Percentiles rank a stretch among this genome's conserved stretches.
Conservation (phyloP, 2,888 invertebrate species). For the Spilosoma lubricipeda region DNA sequence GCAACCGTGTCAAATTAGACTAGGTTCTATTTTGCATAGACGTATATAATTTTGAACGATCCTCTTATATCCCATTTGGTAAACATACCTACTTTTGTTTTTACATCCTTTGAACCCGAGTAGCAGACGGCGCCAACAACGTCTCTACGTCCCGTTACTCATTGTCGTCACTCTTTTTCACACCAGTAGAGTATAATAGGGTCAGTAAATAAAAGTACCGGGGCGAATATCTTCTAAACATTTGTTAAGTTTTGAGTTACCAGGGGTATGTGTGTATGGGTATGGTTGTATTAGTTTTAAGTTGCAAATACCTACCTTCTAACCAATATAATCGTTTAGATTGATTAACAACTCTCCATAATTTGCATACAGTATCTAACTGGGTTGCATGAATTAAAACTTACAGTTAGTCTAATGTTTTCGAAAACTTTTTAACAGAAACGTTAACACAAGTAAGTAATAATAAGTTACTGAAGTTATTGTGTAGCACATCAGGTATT, state of each 20-base stretch:
- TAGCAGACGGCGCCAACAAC: neutral
- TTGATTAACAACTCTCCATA: conserved; percentile 23
- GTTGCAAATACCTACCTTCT: conserved; percentile 8
- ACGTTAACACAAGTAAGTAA: neutral
- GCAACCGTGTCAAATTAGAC: neutral
- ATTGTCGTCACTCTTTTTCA: conserved; percentile 45
- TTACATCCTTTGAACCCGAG: conserved; percentile 40
- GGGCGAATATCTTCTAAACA: too few species aligned
- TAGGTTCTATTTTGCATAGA: neutral
- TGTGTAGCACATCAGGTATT: neutral
- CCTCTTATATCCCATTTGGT: conserved; percentile 8
- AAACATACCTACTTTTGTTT: conserved; percentile 6
- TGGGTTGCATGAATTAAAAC: conserved; percentile 6
- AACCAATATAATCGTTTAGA: conserved; percentile 21
- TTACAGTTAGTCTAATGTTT: conserved; percentile 5
- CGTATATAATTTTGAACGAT: neutral
- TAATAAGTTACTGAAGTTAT: neutral
- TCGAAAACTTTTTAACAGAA: neutral
- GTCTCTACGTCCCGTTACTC: conserved; percentile 62
- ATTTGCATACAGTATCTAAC: conserved; percentile 23
- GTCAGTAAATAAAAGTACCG: conserved; percentile 30
- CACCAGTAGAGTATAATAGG: conserved; percentile 45
- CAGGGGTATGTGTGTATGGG: too few species aligned
- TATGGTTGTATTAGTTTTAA: neutral
- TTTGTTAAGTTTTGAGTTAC: too few species aligned